Conservation (phyloP, 2,113 vertebrate species). For the Phyllopteryx taeniolatus region DNA sequence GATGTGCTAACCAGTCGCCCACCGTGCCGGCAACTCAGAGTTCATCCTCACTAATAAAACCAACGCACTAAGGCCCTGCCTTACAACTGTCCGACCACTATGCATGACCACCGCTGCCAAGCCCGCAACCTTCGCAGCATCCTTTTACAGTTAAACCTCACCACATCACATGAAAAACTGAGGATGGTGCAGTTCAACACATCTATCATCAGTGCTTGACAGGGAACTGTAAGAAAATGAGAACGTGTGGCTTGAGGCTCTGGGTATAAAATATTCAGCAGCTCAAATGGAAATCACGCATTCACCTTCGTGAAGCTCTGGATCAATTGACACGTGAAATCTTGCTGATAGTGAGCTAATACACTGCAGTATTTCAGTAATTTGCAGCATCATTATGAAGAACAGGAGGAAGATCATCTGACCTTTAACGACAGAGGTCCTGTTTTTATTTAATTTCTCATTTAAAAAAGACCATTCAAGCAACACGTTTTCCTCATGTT, state of each 20-base stretch:
- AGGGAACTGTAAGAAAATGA: conserved; percentile 20
- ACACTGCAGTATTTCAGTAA: too few relatives aligned
- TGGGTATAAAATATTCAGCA: conserved; percentile 1
- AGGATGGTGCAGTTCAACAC: conserved; percentile 31
- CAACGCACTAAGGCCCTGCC: neutral
- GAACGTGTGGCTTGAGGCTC: neutral
- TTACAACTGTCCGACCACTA: conserved; percentile 30
- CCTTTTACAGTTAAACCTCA: conserved; percentile 22
- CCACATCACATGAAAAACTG: conserved; percentile 15
- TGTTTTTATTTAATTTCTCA: too few relatives aligned
- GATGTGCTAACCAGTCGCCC: too few relatives aligned
- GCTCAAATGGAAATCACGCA: neutral
- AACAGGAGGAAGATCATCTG: too few relatives aligned
- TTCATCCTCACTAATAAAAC: conserved; percentile 25
- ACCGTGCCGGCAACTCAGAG: too few relatives aligned
- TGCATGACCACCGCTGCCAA: conserved; percentile 41
- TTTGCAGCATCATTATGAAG: too few relatives aligned
- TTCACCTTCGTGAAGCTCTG: neutral
- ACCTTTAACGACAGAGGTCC: too few relatives aligned
- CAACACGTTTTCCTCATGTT: too few relatives aligned
- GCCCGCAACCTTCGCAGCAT: conserved; percentile 51
- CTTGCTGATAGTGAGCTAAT: too few relatives aligned
- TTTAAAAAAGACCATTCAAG: too few relatives aligned
- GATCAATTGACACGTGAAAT: neutral
- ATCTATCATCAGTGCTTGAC: conserved; percentile 43